Conservation (phyloP, 1,140 invertebrate genomes). For the Danaus plexippus region DNA sequence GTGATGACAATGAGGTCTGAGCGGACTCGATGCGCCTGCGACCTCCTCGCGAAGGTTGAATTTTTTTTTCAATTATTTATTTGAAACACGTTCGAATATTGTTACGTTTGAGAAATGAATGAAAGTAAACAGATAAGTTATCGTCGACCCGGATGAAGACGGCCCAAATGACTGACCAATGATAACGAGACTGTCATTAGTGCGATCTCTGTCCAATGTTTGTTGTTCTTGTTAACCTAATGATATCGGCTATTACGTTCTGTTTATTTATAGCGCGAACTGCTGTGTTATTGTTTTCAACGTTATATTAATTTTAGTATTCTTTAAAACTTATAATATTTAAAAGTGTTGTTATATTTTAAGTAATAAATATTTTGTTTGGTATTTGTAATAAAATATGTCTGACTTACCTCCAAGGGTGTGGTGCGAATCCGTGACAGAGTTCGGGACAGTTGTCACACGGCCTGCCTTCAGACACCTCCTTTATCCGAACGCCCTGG, state of each 20-base stretch:
- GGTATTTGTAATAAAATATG: no score
- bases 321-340: no score
- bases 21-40: constrained; percentile 32
- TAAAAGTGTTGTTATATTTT: no score
- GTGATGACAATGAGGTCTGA: constrained; percentile 37
- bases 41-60: constrained; percentile 44
- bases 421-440: constrained; percentile 84
- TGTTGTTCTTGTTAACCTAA: constrained; percentile 14
- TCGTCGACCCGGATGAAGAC: constrained; percentile 39
- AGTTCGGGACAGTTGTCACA: constrained; percentile 85
- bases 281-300: no score
- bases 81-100: constrained; percentile 33
- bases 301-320: no score
- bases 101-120: constrained; percentile 26
- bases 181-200: constrained; percentile 35
- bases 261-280: no score
- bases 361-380: no score
- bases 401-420: constrained; percentile 85
- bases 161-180: constrained; percentile 21
- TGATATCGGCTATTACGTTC: constrained; percentile 13
- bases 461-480: constrained; percentile 87
- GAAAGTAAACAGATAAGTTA: constrained; percentile 31
- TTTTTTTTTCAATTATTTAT: constrained; percentile 32
- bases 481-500: constrained; percentile 85
- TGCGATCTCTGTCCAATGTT: constrained; percentile 17